Evolutionary conservation across 2,797 vertebrate genomes (phyloP), one percentile per base, ranked within the genome.

Genomic region (Carcharodon carcharias): DNA sequence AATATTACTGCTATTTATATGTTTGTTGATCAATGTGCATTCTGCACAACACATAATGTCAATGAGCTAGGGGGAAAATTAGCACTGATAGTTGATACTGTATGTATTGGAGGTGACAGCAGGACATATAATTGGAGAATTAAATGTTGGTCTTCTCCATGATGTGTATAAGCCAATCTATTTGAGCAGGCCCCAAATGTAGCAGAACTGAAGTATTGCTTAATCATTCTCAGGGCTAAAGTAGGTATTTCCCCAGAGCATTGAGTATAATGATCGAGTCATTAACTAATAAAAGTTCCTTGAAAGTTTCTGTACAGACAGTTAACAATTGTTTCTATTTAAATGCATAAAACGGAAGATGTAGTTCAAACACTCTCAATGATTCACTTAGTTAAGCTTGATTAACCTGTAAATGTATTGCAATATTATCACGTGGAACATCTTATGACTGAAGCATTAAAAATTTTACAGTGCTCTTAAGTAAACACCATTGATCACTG

Each of bases 231-330:
- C 94, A 23, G 28, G 50, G 69, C 18, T 95, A 77, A 77, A 73
- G 69, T 35, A 71, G 94, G 5, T 58, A 77, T 77, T 95, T 95
- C 69, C 94, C 50, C 69, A 58, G 94, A 77, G 94, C 69, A 95
- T 77, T 95, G 77, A 95, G 69, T 95, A 35, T 7, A 73, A 50
- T 95, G 94, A 95, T 50, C 26, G 93, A 77, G 94, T 95, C 69
- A 95, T 77, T 77, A 95, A 95, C 1, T 35, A 95, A 95, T 77
- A 77, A 73, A 95, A 95, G 94, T 95, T 95, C 69, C 69, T 95
- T 95, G 45, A 35, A 95, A 95, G 94, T 95, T 95, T 77, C 45
- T 73, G 71, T 77, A 58, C 40, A 63, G 91, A n/a, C 63, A n/a
- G 28, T 77, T 54, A 95, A 95, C 69, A 95, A 77, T 95, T 16